These are phyloP conservation scores for Guaruba guarouba DNA, from an alignment of 2,113 vertebrate genomes.

Conservation along the genomic window DNA sequence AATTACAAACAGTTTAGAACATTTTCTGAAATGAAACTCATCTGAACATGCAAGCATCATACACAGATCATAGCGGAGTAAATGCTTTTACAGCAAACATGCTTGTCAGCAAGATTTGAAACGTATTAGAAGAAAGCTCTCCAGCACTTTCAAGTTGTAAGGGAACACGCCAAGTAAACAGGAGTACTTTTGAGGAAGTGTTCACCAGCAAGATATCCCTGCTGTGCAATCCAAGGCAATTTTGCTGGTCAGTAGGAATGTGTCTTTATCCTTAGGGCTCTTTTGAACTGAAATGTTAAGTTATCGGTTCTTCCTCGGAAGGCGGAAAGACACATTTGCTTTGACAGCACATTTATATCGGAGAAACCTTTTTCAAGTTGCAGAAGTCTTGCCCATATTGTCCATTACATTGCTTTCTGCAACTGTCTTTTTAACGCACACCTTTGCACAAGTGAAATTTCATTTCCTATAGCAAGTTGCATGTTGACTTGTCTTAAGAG, in stretches of 20 bases:
- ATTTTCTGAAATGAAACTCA: not conserved
- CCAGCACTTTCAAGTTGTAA: not conserved
- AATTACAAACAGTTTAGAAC: not conserved
- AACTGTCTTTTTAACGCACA: not conserved
- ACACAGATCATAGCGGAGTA: not conserved
- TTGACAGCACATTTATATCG: not conserved
- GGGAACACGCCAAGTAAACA: not conserved
- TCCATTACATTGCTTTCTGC: not conserved
- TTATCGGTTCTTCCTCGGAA: not conserved
- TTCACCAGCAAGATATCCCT: not conserved
- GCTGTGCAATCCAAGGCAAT: not conserved
- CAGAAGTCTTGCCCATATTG: not conserved
- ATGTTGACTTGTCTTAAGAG: not conserved
- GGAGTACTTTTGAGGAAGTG: not conserved
- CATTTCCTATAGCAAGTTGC: not conserved
- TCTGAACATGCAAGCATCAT: not conserved
- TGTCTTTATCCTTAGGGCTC: not conserved
- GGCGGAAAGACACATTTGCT: not conserved
- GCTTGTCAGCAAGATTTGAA: not conserved
- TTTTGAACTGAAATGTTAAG: not conserved
- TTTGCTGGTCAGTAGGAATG: not conserved
- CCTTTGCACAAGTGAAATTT: not conserved
- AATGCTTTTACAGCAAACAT: not conserved
- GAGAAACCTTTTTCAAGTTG: not conserved
- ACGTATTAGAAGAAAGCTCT: not conserved